Percentiles rank a stretch among this genome's conserved stretches.
These are phyloP conservation scores for Xanthorhoe designata DNA, from an alignment of 2,888 invertebrate genomes.

Conservation along the genomic window DNA sequence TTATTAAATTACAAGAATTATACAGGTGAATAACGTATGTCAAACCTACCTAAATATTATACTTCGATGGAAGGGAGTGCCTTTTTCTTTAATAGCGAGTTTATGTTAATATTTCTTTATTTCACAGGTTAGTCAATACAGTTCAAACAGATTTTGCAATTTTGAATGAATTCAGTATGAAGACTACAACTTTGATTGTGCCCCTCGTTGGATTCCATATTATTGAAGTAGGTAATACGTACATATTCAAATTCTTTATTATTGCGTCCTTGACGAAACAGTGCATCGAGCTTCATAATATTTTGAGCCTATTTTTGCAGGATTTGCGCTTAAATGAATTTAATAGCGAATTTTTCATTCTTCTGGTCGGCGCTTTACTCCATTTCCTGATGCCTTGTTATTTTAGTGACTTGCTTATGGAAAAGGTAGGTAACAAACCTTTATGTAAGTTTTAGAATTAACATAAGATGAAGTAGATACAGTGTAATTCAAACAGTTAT, in stretches of 20 bases:
- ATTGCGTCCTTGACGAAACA: too few species aligned
- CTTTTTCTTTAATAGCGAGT: too few species aligned
- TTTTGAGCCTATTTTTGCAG: constrained; percentile 55
- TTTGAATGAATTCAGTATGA: constrained; percentile 69
- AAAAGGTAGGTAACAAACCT: constrained; percentile 54
- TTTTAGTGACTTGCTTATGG: constrained; percentile 70
- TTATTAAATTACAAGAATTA: constrained; percentile 60
- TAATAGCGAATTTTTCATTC: constrained; percentile 65
- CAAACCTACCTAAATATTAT: too few species aligned
- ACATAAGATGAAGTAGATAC: too few species aligned
- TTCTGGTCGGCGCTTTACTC: constrained; percentile 51
- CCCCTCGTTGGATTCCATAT: constrained; percentile 68
- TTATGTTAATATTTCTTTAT: too few species aligned
- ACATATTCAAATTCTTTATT: too few species aligned
- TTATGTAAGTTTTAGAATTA: not conserved
- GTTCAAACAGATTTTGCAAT: constrained; percentile 55
- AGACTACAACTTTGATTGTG: constrained; percentile 64
- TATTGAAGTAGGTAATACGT: constrained; percentile 50
- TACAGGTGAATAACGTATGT: constrained; percentile 51
- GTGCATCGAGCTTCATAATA: too few species aligned
- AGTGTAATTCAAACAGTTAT: too few species aligned
- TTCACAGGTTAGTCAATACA: constrained; percentile 57
- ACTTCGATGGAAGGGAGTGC: too few species aligned
- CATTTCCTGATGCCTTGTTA: constrained; percentile 71
- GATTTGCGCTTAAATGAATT: constrained; percentile 51